These are phyloP conservation scores for Nasalis larvatus DNA, from an alignment of 2,113 vertebrate species.

Conservation along the genomic window DNA sequence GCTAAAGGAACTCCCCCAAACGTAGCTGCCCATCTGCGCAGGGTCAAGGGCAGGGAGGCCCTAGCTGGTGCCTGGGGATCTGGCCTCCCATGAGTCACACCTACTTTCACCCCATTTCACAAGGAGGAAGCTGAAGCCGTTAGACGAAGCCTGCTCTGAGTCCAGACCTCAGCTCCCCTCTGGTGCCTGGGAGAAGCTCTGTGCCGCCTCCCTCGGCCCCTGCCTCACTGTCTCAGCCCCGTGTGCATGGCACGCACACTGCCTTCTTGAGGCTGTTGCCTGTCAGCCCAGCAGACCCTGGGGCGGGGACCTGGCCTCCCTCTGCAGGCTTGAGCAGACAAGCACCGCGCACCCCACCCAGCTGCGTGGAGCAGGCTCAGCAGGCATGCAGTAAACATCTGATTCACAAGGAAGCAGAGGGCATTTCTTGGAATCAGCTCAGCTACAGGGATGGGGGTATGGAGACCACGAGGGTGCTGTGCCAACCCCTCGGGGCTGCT, in stretches of 20 bases:
- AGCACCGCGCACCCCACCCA: neutral
- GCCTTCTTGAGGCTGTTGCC: too few species aligned
- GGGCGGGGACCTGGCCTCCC: neutral
- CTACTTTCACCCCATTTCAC: neutral
- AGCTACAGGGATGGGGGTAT: neutral
- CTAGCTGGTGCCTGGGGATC: neutral
- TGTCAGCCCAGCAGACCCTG: neutral
- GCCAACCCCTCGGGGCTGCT: neutral
- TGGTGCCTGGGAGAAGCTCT: neutral
- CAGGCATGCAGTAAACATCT: neutral
- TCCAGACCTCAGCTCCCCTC: fast-evolving
- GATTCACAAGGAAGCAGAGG: slow-evolving; percentile 31
- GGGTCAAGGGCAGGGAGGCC: too few species aligned
- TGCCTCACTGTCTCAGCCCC: neutral
- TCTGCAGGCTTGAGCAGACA: neutral
- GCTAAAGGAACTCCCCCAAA: neutral
- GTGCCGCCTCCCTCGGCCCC: neutral
- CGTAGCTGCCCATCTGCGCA: neutral
- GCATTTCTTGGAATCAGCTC: neutral
- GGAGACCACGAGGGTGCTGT: neutral
- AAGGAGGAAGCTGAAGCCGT: neutral
- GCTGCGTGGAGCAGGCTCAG: neutral
- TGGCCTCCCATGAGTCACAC: neutral
- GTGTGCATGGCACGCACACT: neutral
- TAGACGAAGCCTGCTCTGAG: fast-evolving